phyloP scores from a whole-genome alignment of 2,113 vertebrate genomes.

The Cyrtonyx montezumae region DNA sequence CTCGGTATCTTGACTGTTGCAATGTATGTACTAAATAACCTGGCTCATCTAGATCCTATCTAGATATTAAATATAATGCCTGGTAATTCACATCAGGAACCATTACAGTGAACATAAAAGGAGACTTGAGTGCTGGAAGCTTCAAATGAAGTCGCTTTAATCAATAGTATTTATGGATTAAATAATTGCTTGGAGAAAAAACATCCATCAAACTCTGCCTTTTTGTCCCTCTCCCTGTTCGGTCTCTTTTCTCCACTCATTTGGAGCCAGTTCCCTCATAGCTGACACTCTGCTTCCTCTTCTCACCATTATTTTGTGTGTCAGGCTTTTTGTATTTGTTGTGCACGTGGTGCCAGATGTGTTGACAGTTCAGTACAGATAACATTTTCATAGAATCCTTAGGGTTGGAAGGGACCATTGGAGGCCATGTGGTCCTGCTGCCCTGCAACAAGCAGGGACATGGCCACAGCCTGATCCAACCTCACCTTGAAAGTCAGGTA shows the following conservation, averaged over 20 bases:
- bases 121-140: background rate
- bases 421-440: too few relatives aligned
- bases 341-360: background rate
- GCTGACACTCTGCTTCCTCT: background rate
- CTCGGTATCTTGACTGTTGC: background rate
- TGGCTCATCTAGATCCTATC: background rate
- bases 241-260: background rate
- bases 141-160: background rate
- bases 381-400: background rate
- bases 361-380: background rate
- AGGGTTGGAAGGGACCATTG: too few relatives aligned
- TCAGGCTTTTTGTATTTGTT: background rate
- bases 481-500: too few relatives aligned
- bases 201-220: background rate
- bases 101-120: background rate
- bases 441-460: too few relatives aligned
- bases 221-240: too few relatives aligned
- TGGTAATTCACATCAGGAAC: background rate
- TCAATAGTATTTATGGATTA: background rate
- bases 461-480: too few relatives aligned
- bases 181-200: background rate
- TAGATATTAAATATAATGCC: fast-evolving
- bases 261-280: background rate
- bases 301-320: background rate
- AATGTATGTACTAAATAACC: background rate